These are phyloP conservation scores for Oscheius sp. DNA, from an alignment of 1,140 invertebrate species.

Conservation along the genomic window DNA sequence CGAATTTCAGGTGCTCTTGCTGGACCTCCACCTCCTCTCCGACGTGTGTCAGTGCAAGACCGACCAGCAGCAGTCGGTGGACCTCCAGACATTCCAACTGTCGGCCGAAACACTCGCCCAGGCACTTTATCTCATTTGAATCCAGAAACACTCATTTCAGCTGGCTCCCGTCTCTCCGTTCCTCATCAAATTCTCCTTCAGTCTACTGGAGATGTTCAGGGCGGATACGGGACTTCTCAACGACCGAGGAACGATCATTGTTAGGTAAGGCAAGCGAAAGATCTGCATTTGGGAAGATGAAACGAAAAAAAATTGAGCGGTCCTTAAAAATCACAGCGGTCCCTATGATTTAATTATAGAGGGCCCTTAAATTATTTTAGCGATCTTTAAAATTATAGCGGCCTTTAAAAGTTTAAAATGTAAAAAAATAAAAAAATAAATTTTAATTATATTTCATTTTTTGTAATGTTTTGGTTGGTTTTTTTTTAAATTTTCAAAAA, in stretches of 20 bases:
- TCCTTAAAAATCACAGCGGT: too few species aligned
- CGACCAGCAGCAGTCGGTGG: slow-evolving; percentile 49
- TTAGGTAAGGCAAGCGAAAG: too few species aligned
- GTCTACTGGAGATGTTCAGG: slow-evolving; percentile 79
- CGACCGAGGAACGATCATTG: slow-evolving; percentile 88
- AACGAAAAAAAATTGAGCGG: too few species aligned
- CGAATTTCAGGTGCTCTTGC: slow-evolving; percentile 68
- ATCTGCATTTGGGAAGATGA: too few species aligned
- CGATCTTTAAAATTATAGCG: too few species aligned
- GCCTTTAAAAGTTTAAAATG: too few species aligned
- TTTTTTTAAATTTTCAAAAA: too few species aligned
- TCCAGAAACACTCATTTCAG: slow-evolving; percentile 35
- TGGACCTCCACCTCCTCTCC: slow-evolving; percentile 82
- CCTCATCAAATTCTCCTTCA: slow-evolving; percentile 82
- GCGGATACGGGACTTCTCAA: slow-evolving; percentile 81
- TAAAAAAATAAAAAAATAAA: too few species aligned
- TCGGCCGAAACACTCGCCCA: slow-evolving; percentile 36
- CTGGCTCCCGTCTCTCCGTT: slow-evolving; percentile 65
- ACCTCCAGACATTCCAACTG: slow-evolving; percentile 28
- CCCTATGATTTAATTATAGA: too few species aligned
- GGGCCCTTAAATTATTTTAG: too few species aligned
- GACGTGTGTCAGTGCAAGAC: slow-evolving; percentile 71
- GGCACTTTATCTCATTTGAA: slow-evolving; percentile 13
- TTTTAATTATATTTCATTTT: too few species aligned
- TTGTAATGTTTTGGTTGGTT: too few species aligned